Percentiles rank a stretch among this genome's conserved stretches.
Conservation (phyloP, 1,140 invertebrate species). For the Marisa cornuarietis region DNA sequence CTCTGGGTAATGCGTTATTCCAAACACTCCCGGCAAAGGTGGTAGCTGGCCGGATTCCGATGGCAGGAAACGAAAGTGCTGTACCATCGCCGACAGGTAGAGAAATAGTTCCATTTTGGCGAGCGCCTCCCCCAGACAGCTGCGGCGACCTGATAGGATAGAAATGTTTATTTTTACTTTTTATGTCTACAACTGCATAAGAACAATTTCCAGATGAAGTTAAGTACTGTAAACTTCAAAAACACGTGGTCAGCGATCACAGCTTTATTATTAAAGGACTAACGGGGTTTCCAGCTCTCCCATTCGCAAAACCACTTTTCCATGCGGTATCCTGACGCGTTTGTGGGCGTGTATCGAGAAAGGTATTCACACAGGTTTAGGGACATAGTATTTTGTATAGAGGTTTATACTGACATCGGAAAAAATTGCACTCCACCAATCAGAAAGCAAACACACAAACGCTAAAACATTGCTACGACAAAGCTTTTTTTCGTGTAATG, state of each 20-base stretch:
- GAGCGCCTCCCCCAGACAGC: constrained; percentile 39
- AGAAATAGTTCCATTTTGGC: constrained; percentile 40
- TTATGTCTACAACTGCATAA: neutral
- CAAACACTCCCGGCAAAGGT: constrained; percentile 16
- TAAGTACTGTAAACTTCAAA: neutral
- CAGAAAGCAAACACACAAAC: no score
- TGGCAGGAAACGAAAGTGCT: constrained; percentile 66
- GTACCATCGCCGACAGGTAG: constrained; percentile 33
- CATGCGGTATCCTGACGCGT: no score
- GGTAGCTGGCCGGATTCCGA: constrained; percentile 20
- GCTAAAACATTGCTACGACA: no score
- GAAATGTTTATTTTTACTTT: neutral
- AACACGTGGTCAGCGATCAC: neutral
- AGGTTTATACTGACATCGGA: no score
- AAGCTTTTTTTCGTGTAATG: no score
- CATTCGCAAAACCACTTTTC: neutral
- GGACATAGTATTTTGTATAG: no score
- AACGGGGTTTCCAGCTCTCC: neutral
- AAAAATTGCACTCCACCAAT: no score
- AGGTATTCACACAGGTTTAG: no score
- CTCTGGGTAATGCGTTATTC: constrained; percentile 15
- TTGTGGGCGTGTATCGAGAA: no score
- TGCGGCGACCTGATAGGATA: constrained; percentile 19
- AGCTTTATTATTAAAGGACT: neutral
- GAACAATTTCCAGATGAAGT: neutral